Evolutionary conservation across 1,140 invertebrate species (phyloP).

Genomic region (Dendroctonus ponderosae): DNA sequence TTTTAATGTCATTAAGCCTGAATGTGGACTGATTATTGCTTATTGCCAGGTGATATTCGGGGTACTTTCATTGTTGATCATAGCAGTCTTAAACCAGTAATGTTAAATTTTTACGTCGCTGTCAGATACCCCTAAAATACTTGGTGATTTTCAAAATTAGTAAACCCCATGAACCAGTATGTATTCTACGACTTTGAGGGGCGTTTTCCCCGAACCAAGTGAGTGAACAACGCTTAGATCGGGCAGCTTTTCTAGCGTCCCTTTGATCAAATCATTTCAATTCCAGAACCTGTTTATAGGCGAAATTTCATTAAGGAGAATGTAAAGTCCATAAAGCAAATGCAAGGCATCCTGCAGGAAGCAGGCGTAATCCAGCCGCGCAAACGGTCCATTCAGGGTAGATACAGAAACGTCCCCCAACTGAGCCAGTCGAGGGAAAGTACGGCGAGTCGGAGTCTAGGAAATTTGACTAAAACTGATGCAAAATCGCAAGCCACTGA

Average conservation of each 20-base stretch:
- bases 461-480: slow-evolving; percentile 11
- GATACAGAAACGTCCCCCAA: slow-evolving; percentile 47
- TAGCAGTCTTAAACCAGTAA: too few species aligned
- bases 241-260: background rate
- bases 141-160: slow-evolving; percentile 17
- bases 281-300: slow-evolving; percentile 55
- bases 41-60: too few species aligned
- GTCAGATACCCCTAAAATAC: too few species aligned
- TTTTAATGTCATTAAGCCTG: too few species aligned
- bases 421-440: slow-evolving; percentile 20
- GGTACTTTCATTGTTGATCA: too few species aligned
- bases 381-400: slow-evolving; percentile 36
- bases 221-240: slow-evolving; percentile 45
- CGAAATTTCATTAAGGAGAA: slow-evolving; percentile 60
- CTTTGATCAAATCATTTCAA: slow-evolving; percentile 9
- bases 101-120: too few species aligned
- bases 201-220: slow-evolving; percentile 59
- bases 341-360: slow-evolving; percentile 54
- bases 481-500: background rate
- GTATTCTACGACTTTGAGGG: slow-evolving; percentile 53
- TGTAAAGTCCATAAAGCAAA: slow-evolving; percentile 56
- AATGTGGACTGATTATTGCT: too few species aligned
- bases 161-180: slow-evolving; percentile 35
- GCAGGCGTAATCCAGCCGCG: slow-evolving; percentile 40
- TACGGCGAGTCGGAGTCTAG: slow-evolving; percentile 9